Evolutionary conservation across 2,888 invertebrate genomes (phyloP).

Genomic region (Chaetoderma sp.): DNA sequence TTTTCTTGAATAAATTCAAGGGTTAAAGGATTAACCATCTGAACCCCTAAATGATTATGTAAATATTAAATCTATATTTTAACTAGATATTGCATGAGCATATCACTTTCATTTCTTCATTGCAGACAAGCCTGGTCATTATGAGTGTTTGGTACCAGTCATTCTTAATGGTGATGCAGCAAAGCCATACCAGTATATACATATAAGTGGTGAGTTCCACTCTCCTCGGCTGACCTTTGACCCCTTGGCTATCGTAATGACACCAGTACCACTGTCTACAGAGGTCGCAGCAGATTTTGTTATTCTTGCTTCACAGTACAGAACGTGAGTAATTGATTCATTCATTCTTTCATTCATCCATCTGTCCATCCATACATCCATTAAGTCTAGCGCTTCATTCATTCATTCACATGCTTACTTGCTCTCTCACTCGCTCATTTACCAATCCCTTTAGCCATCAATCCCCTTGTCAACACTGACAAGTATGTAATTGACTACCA

Average conservation of each 20-base stretch:
- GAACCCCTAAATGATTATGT: too few species aligned
- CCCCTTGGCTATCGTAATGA: constrained; percentile 64
- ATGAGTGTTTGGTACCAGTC: constrained; percentile 59
- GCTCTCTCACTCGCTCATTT: too few species aligned
- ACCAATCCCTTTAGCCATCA: too few species aligned
- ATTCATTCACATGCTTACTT: not conserved
- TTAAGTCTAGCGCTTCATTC: not conserved
- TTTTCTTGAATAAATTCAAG: too few species aligned
- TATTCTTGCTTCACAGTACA: constrained; percentile 58
- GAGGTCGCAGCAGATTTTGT: constrained; percentile 60
- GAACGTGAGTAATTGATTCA: constrained; percentile 57
- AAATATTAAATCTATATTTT: too few species aligned
- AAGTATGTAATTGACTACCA: too few species aligned
- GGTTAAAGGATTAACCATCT: too few species aligned
- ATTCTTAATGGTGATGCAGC: constrained; percentile 59
- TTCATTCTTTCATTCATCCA: too few species aligned
- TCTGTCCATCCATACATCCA: not conserved
- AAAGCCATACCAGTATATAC: constrained; percentile 64
- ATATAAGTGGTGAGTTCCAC: constrained; percentile 60
- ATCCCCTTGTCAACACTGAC: too few species aligned
- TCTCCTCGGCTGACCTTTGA: constrained; percentile 65
- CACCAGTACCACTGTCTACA: constrained; percentile 64
- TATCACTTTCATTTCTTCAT: not conserved
- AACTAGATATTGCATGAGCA: too few species aligned
- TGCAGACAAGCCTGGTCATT: constrained; percentile 56